Base-by-base conservation (phyloP, 2,113 vertebrate species). In the Lathamus discolor region DNA sequence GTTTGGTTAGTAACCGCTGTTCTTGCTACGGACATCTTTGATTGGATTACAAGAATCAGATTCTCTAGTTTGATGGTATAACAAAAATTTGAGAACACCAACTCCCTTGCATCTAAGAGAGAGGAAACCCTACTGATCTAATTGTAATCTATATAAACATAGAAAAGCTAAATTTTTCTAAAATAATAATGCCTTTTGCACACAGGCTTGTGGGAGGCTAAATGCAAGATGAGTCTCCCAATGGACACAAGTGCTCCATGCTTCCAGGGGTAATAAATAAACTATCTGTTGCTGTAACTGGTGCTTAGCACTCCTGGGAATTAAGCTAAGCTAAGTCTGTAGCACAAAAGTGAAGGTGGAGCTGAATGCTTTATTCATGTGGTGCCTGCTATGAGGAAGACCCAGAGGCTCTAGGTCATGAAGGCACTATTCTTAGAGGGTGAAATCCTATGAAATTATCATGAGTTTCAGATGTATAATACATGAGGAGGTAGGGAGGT, bases 221-320 rank as follows among this genome's bases (percentile, higher is more conserved):
- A 86, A 31, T 72, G 81, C 51, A 74, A 76, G 84, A 39, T 61
- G 73, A 67, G 23, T 57, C 55, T 84, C 55, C 51, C 86, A 69
- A 13, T 13, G 92, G 84, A 73, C 78, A 57, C 1, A 62, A 91
- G 31, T 24, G 28, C 37, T 93, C 55, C 5, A 2, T 35, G 54
- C 54, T 89, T 91, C 9, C 68, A 74, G 49, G 43, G 61, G 20
- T 70, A 86, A 91, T 68, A 95, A 96, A 89, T 63, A n/a, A 96
- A 70, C 11, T 8, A 3, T 17, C 35, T 49, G 55, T 7, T 17
- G 20, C 2, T 27, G 85, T 39, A 83, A 35, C 15, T 33, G 24
- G 68, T 3, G 27, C 33, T 39, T 63, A 82, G 54, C 9, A 3
- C 67, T 31, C n/a, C 43, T 24, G 80, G 89, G 55, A 94, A 18